These are phyloP conservation scores for Acrocephalus arundinaceus DNA, from an alignment of 2,113 vertebrate species.

Conservation along the genomic window DNA sequence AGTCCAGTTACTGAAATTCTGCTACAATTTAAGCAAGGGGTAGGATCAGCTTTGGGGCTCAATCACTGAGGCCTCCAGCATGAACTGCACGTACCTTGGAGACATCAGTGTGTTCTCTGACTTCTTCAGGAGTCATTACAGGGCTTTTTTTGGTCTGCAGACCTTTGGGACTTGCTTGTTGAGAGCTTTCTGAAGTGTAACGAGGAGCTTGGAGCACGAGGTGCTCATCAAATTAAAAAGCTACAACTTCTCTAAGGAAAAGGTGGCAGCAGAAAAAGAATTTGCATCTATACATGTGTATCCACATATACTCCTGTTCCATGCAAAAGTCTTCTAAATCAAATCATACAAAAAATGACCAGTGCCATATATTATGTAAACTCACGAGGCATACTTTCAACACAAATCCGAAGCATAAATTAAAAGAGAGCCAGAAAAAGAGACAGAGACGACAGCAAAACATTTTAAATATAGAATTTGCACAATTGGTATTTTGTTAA, in stretches of 20 bases:
- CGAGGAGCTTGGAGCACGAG: neutral
- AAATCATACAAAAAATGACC: slow-evolving; percentile 72
- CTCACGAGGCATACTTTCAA: slow-evolving; percentile 76
- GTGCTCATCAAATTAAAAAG: slow-evolving; percentile 2
- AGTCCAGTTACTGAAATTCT: neutral
- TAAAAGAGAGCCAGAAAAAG: slow-evolving; percentile 66
- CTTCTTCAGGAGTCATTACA: neutral
- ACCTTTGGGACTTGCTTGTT: neutral
- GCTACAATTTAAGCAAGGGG: neutral
- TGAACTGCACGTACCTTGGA: rapidly evolving
- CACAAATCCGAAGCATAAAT: slow-evolving; percentile 79
- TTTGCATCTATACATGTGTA: slow-evolving; percentile 25
- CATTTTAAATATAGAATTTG: slow-evolving; percentile 81
- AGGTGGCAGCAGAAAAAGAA: slow-evolving; percentile 44
- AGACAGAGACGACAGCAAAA: slow-evolving; percentile 71
- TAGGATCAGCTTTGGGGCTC: neutral
- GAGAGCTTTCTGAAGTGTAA: neutral
- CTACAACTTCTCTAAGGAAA: slow-evolving; percentile 25
- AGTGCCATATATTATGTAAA: slow-evolving; percentile 79
- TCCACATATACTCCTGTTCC: slow-evolving; percentile 59
- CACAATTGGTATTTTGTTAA: slow-evolving; percentile 87
- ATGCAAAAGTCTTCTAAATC: slow-evolving; percentile 69
- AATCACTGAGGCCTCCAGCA: neutral
- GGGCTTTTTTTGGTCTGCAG: neutral
- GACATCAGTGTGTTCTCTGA: neutral